Base-by-base conservation (phyloP, 2,888 invertebrate species). In the Nomada lathburiana region DNA sequence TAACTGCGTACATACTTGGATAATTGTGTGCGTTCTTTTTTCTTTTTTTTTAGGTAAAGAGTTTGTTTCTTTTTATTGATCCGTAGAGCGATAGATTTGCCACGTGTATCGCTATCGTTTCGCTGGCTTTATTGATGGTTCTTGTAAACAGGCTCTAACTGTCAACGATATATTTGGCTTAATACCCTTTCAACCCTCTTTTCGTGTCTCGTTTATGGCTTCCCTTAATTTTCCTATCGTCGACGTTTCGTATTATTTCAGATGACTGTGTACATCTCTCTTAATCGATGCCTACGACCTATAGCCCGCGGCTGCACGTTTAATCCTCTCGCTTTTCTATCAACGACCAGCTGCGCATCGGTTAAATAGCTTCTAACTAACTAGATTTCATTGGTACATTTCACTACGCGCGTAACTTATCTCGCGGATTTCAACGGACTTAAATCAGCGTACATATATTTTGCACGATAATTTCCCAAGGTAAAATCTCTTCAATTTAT, bases 101-200 rank as follows among this genome's bases (percentile, higher is more conserved):
- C 20, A 20, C 11, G 36, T 36, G 36, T 36, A 16, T 53, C 36
- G 23, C 36, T 62, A 62, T 53, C 26, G 50, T 62, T 71, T 7
- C 70, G 20, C 18, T 36, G 23, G 69, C 42, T 84, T 80, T 80
- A 86, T 85, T 85, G 80, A 73, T 78, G 59, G 80, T 78, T 68
- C 78, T 76, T 78, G 80, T 76, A 80, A 76, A 82, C 77, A 86
- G 77, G 70, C 75, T 69, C 71, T 75, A 82, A 87, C 74, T 80
- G 76, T 63, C 65, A 78, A 63, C 67, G 77, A 85, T 85, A 86
- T 81, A 85, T 76, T 72, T 62, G 55, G 75, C 80, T 84, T 80
- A 76, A 87, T 79, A 72, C 64, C 72, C 60, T 44, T 57, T 53
- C 57, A 63, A 71, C 75, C 72, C 74, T 75, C 73, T 57, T 86